phyloP scores from a whole-genome alignment of 2,797 vertebrate species.

The Chelonia mydas region DNA sequence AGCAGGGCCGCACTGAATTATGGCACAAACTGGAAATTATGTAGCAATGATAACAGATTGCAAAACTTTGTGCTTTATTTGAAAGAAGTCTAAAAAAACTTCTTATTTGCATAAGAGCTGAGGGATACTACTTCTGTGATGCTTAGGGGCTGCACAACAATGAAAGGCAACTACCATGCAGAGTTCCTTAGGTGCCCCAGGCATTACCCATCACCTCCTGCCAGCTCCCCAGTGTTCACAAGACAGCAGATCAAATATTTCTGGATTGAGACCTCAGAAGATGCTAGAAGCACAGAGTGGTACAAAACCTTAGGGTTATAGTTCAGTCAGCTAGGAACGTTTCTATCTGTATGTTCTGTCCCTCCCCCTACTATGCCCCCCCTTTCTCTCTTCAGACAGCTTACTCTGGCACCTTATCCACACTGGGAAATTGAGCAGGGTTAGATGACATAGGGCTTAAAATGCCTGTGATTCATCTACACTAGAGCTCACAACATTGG shows the following conservation, averaged over 20 bases:
- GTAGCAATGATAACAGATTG: too few relatives aligned
- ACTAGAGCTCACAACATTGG: fast-evolving
- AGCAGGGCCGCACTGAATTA: too few relatives aligned
- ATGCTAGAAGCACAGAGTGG: background rate
- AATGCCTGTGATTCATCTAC: background rate
- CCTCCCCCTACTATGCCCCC: background rate
- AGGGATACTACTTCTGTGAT: too few relatives aligned
- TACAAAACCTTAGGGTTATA: background rate
- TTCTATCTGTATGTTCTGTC: background rate
- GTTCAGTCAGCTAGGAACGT: background rate
- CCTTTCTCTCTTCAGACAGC: background rate
- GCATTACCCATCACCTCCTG: background rate
- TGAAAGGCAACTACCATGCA: background rate
- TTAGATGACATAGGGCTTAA: background rate
- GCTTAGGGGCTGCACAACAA: background rate
- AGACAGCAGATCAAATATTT: background rate
- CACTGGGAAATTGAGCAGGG: background rate
- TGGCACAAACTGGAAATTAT: too few relatives aligned
- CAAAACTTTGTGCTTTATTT: too few relatives aligned
- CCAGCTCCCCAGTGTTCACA: background rate
- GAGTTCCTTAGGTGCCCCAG: background rate
- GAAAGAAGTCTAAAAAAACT: too few relatives aligned
- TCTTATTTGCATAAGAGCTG: too few relatives aligned
- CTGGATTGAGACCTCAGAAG: background rate
- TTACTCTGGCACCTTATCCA: fast-evolving